Percentiles rank a stretch among this genome's conserved stretches.
Conservation (phyloP, 2,797 vertebrate species). For the Sebastolobus alascanus region DNA sequence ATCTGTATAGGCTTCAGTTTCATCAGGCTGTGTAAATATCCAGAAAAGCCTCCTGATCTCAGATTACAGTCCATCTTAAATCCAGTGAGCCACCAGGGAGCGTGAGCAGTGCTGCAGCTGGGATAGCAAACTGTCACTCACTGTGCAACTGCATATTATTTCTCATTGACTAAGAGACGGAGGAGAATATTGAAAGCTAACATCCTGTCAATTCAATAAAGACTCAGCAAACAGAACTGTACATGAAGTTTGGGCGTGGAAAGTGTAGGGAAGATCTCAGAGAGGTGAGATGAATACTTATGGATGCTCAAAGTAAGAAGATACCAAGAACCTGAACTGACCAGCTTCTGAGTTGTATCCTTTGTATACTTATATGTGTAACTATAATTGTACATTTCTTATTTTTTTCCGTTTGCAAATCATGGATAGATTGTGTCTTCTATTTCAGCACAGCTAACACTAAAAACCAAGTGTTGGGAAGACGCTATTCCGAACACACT, state of each 20-base stretch:
- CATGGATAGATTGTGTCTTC: not conserved
- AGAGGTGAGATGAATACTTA: slow-evolving; percentile 30
- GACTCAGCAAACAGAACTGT: slow-evolving; percentile 35
- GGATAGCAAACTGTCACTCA: slow-evolving; percentile 52
- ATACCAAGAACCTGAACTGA: not conserved
- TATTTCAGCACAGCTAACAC: not conserved
- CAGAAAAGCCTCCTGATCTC: slow-evolving; percentile 46
- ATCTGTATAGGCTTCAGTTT: not conserved
- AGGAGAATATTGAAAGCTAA: slow-evolving; percentile 56
- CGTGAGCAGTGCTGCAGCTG: slow-evolving; percentile 23
- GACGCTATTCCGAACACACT: not conserved
- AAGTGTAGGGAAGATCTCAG: not conserved
- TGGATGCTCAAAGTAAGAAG: slow-evolving; percentile 5
- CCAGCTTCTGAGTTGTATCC: not conserved
- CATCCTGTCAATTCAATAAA: slow-evolving; percentile 39
- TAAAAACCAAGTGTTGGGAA: not conserved
- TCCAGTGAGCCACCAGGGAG: slow-evolving; percentile 40
- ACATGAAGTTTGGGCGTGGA: not conserved
- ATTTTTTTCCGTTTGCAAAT: not conserved
- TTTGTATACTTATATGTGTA: not conserved
- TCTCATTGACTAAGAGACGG: slow-evolving; percentile 25
- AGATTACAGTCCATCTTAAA: slow-evolving; percentile 46
- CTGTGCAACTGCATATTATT: slow-evolving; percentile 37
- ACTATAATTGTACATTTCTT: not conserved
- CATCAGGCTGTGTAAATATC: slow-evolving; percentile 36